These are phyloP conservation scores for Rhyacophila evoluta DNA, from an alignment of 2,888 invertebrate genomes.

Conservation along the genomic window DNA sequence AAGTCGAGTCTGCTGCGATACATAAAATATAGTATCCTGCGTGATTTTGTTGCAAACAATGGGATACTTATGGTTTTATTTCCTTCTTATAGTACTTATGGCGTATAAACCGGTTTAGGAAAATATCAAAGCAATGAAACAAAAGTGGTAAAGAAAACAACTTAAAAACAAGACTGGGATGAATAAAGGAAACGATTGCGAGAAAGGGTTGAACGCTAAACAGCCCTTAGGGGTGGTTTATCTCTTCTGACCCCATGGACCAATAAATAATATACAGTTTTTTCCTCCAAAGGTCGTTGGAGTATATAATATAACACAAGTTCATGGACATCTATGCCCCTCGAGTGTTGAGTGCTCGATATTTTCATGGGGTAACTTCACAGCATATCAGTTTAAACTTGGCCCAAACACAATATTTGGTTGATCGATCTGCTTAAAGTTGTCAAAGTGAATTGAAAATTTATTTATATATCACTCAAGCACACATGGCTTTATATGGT, in stretches of 20 bases:
- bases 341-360: neutral
- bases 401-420: no score
- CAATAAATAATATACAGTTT: constrained; percentile 13
- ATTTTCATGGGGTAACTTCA: neutral
- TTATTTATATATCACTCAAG: no score
- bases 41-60: neutral
- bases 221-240: constrained; percentile 14
- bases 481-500: no score
- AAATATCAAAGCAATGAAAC: neutral
- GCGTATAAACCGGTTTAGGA: neutral
- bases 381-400: no score
- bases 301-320: neutral
- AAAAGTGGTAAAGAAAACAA: neutral
- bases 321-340: neutral
- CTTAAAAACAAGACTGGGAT: neutral
- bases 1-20: no score
- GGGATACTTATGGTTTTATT: neutral
- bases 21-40: no score
- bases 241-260: neutral
- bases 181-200: constrained; percentile 12
- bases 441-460: no score
- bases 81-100: neutral
- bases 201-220: constrained; percentile 14
- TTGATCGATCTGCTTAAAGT: no score
- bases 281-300: neutral